Conservation (phyloP, 2,797 vertebrate genomes). For the Chelon labrosus region DNA sequence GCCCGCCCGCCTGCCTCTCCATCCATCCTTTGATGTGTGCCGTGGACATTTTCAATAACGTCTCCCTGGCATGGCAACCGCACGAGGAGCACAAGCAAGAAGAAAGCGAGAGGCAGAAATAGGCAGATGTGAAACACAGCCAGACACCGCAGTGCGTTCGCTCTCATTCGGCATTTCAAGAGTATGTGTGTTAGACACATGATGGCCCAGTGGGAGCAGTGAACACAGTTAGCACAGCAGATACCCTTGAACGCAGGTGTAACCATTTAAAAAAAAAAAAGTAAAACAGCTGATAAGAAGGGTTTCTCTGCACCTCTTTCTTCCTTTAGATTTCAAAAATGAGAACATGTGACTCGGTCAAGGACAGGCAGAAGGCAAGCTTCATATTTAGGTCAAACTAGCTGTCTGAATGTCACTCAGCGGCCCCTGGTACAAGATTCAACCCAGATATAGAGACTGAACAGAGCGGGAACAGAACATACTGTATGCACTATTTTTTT, state of each 20-base stretch:
- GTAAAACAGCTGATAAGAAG: neutral
- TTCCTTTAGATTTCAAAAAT: slow-evolving; percentile 42
- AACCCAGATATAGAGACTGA: slow-evolving; percentile 72
- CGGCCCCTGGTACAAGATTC: slow-evolving; percentile 59
- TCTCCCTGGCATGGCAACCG: slow-evolving; percentile 53
- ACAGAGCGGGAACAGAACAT: slow-evolving; percentile 56
- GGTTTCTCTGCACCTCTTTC: slow-evolving; percentile 12
- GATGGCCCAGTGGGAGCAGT: slow-evolving; percentile 39
- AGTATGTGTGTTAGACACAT: slow-evolving; percentile 40
- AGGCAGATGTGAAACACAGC: slow-evolving; percentile 32
- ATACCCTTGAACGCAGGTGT: slow-evolving; percentile 57
- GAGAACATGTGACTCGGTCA: slow-evolving; percentile 67
- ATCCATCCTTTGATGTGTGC: slow-evolving; percentile 75
- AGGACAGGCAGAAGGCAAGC: slow-evolving; percentile 70
- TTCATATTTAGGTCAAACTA: slow-evolving; percentile 78
- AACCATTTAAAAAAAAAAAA: slow-evolving; percentile 19
- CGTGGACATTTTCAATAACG: slow-evolving; percentile 76
- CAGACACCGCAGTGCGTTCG: slow-evolving; percentile 69
- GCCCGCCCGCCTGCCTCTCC: slow-evolving; percentile 16
- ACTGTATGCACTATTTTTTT: slow-evolving; percentile 45
- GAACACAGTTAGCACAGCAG: slow-evolving; percentile 32
- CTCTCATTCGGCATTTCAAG: slow-evolving; percentile 49
- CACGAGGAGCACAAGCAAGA: slow-evolving; percentile 42
- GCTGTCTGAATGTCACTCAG: slow-evolving; percentile 67
- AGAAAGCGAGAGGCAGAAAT: slow-evolving; percentile 19